phyloP scores from a whole-genome alignment of 2,113 vertebrate species.

The Propithecus coquereli region DNA sequence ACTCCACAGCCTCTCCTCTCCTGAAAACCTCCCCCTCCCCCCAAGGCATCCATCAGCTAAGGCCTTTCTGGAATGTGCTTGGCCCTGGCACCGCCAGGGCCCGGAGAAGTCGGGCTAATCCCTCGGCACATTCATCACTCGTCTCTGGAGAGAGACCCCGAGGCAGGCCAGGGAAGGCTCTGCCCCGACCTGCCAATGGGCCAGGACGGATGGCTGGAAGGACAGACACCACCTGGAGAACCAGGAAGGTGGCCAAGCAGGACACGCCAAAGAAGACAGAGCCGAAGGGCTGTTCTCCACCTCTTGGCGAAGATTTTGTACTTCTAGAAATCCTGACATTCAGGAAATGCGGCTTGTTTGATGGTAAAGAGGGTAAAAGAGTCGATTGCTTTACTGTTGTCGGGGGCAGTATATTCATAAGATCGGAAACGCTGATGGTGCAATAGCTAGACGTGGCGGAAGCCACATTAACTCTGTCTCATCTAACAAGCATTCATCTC shows the following conservation, averaged over 20 bases:
- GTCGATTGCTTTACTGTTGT: accelerated
- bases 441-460: accelerated
- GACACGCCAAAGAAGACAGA: not conserved
- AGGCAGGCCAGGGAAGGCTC: not conserved
- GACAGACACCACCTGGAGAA: not conserved
- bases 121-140: constrained; percentile 58
- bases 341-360: not conserved
- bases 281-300: too few species aligned
- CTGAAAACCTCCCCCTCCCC: constrained; percentile 29
- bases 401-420: not conserved
- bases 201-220: not conserved
- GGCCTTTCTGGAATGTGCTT: constrained; percentile 53
- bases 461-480: accelerated
- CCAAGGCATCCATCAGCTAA: constrained; percentile 55
- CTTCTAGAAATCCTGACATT: not conserved
- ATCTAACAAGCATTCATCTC: not conserved
- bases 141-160: not conserved
- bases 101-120: constrained; percentile 22
- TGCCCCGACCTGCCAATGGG: constrained; percentile 36
- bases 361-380: too few species aligned
- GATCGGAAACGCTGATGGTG: accelerated
- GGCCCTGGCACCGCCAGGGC: constrained; percentile 14
- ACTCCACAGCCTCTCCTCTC: not conserved
- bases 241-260: not conserved
- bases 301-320: not conserved